A percentile compares a stretch with the other conserved stretches of the same genome.
Conservation (phyloP, 2,888 invertebrate species). For the Siphonodentalium dalli region DNA sequence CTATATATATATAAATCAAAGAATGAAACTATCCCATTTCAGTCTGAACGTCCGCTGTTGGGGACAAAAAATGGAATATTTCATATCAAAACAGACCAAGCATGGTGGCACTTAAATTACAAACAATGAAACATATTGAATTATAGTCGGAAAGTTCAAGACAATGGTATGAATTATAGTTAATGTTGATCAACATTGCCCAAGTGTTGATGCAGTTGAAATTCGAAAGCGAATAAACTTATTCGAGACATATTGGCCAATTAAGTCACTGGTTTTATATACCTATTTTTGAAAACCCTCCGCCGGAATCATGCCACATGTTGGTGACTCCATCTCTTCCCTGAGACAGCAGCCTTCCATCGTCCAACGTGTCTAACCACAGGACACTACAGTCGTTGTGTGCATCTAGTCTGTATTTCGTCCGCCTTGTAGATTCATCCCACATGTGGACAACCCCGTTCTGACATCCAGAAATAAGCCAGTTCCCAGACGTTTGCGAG, state of each 20-base stretch:
- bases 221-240: no score
- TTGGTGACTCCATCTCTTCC: slow-evolving; percentile 45
- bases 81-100: no score
- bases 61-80: no score
- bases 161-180: no score
- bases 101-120: no score
- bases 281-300: slow-evolving; percentile 31
- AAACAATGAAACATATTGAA: no score
- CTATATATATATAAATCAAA: no score
- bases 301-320: slow-evolving; percentile 32
- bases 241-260: not conserved
- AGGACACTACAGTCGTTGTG: slow-evolving; percentile 36
- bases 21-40: no score
- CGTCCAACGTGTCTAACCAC: slow-evolving; percentile 31
- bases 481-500: slow-evolving; percentile 6
- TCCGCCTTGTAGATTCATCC: slow-evolving; percentile 35
- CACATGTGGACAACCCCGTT: slow-evolving; percentile 38
- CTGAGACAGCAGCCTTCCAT: slow-evolving; percentile 37
- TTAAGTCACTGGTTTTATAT: not conserved
- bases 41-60: no score
- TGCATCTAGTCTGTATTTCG: slow-evolving; percentile 21
- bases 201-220: no score
- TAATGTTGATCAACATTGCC: no score
- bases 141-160: no score
- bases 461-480: slow-evolving; percentile 37